A percentile compares a stretch with the other conserved stretches of the same genome.
Evolutionary conservation across 2,888 invertebrate species (phyloP).

Genomic region (Strigamia transsilvanica): DNA sequence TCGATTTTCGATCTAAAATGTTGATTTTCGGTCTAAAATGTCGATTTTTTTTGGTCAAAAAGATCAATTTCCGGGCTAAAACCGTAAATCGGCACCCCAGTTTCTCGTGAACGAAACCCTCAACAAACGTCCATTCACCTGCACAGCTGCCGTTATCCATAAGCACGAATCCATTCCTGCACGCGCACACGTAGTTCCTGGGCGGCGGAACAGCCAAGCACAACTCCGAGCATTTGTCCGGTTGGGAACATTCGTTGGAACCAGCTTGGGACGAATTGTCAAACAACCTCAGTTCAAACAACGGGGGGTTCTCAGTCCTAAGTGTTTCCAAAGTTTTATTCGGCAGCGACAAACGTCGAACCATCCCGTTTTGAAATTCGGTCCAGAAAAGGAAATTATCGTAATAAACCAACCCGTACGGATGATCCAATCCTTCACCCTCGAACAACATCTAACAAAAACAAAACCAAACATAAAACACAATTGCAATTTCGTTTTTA

Average conservation of each 20-base stretch:
- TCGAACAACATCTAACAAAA: slow-evolving; percentile 64
- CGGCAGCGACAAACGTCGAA: slow-evolving; percentile 67
- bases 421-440: slow-evolving; percentile 69
- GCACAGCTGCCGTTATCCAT: slow-evolving; percentile 66
- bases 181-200: slow-evolving; percentile 69
- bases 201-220: slow-evolving; percentile 72
- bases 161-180: slow-evolving; percentile 71
- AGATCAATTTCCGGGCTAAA: too few species aligned
- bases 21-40: too few species aligned
- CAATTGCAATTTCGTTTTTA: too few species aligned
- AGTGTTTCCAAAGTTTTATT: slow-evolving; percentile 67
- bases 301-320: slow-evolving; percentile 70
- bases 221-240: slow-evolving; percentile 70
- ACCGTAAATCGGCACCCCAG: too few species aligned
- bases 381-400: slow-evolving; percentile 75
- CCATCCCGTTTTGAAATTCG: slow-evolving; percentile 73
- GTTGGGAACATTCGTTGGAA: slow-evolving; percentile 58
- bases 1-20: too few species aligned
- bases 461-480: background rate
- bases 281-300: slow-evolving; percentile 72
- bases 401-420: slow-evolving; percentile 74
- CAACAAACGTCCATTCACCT: slow-evolving; percentile 57
- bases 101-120: background rate
- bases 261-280: slow-evolving; percentile 69
- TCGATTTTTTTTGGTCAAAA: too few species aligned